Evolutionary conservation across 2,888 invertebrate genomes (phyloP).

Genomic region (Drosophila hamatofila): DNA sequence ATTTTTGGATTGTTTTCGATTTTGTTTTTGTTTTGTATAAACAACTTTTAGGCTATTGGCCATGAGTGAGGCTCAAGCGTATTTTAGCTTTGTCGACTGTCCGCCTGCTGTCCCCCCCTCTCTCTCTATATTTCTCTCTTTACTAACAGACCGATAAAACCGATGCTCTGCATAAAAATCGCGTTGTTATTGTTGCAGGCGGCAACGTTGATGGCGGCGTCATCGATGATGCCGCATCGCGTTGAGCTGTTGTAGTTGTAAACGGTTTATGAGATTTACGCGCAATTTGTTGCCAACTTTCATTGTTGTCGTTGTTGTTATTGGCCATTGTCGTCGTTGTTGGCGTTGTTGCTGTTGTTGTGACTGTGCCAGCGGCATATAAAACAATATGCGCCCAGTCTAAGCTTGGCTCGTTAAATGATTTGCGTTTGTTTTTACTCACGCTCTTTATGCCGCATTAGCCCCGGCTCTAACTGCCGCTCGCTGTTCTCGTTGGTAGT

Average conservation of each 20-base stretch:
- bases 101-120: background rate
- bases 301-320: slow-evolving; percentile 51
- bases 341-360: slow-evolving; percentile 17
- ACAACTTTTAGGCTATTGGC: slow-evolving; percentile 56
- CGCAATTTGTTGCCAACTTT: slow-evolving; percentile 81
- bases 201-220: slow-evolving; percentile 45
- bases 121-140: too few relatives aligned
- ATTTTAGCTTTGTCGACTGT: slow-evolving; percentile 68
- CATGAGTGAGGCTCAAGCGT: slow-evolving; percentile 39
- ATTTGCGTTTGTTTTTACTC: slow-evolving; percentile 74
- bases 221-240: slow-evolving; percentile 64
- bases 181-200: slow-evolving; percentile 81
- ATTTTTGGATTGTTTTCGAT: slow-evolving; percentile 10
- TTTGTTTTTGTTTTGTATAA: slow-evolving; percentile 27
- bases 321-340: slow-evolving; percentile 44
- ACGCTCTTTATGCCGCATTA: slow-evolving; percentile 70
- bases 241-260: slow-evolving; percentile 79
- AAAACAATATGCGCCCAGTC: slow-evolving; percentile 78
- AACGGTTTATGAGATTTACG: slow-evolving; percentile 83
- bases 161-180: slow-evolving; percentile 73
- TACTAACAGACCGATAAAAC: slow-evolving; percentile 41
- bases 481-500: slow-evolving; percentile 49
- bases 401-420: slow-evolving; percentile 80
- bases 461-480: slow-evolving; percentile 44
- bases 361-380: slow-evolving; percentile 54